Conservation (phyloP, 2,113 vertebrate species). For the Lepus americanus region DNA sequence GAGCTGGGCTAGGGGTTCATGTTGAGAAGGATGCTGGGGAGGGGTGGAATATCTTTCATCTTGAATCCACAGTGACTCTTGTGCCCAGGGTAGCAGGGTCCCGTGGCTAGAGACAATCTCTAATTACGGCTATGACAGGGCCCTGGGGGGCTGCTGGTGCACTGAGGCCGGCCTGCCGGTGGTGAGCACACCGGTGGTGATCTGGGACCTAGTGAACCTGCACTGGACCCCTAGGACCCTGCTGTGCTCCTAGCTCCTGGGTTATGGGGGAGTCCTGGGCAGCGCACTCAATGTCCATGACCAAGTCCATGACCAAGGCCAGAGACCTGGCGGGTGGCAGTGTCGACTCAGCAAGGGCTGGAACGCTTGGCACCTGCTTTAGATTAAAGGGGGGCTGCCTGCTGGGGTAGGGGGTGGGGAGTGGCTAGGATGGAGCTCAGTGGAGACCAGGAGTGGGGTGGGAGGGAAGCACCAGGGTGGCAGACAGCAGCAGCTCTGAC, state of each 20-base stretch:
- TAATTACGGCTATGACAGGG: background rate
- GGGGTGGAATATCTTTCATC: background rate
- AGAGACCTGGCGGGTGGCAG: slow-evolving; percentile 72
- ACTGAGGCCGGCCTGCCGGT: background rate
- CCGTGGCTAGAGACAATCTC: background rate
- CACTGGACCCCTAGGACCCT: background rate
- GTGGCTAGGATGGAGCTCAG: slow-evolving; percentile 10
- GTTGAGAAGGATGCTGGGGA: background rate
- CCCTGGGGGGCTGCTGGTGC: background rate
- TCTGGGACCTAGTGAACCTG: background rate
- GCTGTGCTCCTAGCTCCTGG: background rate
- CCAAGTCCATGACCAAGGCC: background rate
- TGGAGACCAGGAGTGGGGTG: slow-evolving; percentile 24
- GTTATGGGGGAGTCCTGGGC: background rate
- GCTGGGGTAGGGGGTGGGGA: slow-evolving; percentile 44
- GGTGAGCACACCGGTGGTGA: background rate
- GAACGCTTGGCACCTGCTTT: slow-evolving; percentile 80
- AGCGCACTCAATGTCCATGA: background rate
- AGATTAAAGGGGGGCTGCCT: slow-evolving; percentile 73
- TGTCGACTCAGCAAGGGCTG: slow-evolving; percentile 60
- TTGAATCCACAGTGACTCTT: slow-evolving; percentile 5
- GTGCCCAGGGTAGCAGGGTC: background rate
- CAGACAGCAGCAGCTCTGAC: slow-evolving; percentile 8
- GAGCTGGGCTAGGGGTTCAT: background rate
- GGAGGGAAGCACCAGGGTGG: background rate